Evolutionary conservation across 2,888 invertebrate species (phyloP).

Genomic region (Bellardia bayeri): DNA sequence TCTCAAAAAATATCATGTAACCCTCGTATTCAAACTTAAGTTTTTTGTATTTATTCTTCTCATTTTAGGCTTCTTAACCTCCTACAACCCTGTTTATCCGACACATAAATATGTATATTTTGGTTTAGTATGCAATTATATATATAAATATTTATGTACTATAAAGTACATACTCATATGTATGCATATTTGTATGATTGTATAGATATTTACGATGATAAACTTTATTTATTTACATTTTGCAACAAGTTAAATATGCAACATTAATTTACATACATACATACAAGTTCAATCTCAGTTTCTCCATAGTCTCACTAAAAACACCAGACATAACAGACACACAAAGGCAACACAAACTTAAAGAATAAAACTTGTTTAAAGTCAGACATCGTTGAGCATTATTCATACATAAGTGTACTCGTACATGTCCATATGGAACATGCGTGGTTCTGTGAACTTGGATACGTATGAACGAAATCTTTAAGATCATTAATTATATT

Average conservation of each 20-base stretch:
- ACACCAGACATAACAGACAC: neutral
- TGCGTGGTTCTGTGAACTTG: neutral
- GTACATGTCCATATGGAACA: neutral
- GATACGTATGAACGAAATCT: conserved; percentile 28
- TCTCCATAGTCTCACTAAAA: neutral
- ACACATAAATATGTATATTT: too few relatives aligned
- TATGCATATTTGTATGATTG: too few relatives aligned
- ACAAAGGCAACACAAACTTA: neutral
- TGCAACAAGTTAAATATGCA: conserved; percentile 57
- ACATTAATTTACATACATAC: conserved; percentile 58
- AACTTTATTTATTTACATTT: conserved; percentile 53
- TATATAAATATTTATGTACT: neutral
- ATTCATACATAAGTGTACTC: too few relatives aligned
- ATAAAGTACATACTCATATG: too few relatives aligned
- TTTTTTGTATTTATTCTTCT: too few relatives aligned
- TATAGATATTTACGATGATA: conserved; percentile 11
- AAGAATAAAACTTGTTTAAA: conserved; percentile 32
- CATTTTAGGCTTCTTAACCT: too few relatives aligned
- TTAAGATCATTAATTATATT: conserved; percentile 63
- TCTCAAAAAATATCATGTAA: too few relatives aligned
- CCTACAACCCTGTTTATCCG: too few relatives aligned
- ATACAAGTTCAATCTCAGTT: conserved; percentile 49
- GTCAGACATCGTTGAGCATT: conserved; percentile 10
- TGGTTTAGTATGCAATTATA: neutral
- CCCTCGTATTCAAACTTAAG: too few relatives aligned